Evolutionary conservation across 2,797 vertebrate species (phyloP), one percentile per base, ranked within the genome.

Genomic region (Melanotaenia pygmaea): DNA sequence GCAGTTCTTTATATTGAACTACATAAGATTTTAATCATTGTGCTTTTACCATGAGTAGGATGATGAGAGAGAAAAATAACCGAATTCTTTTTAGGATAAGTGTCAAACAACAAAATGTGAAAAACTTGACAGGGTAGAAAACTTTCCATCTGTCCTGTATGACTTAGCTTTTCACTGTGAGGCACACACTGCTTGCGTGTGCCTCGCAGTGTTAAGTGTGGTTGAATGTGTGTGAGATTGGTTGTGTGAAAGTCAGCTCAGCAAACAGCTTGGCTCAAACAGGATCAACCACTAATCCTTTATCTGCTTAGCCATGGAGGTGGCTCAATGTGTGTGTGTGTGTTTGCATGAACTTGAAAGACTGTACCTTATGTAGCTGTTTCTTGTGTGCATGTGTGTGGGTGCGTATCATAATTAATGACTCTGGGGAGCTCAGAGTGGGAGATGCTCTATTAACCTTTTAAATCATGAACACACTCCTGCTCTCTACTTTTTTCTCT

Each of bases 211-310:
- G 71, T 77, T 64, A 37, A 37, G 14, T 73, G 63, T 53, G 75
- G 72, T 51, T 66, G 30, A 59, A 34, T 72, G 70, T 77, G 77
- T 59, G 77, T 37, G 65, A 64, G 64, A 34, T 57, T 69, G 77
- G 43, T 67, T 67, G 83, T 88, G 88, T 86, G 85, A 91, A 90
- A 94, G 88, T 89, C 77, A 83, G 90, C 80, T 87, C 81, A 91
- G 72, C 87, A 89, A 87, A 86, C 86, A 88, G 88, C 87, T 77
- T 76, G 78, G 79, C 88, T 90, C 88, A 89, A 92, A 93, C 86
- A 86, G 89, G 91, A 93, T 92, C 92, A 93, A 83, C 83, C 64
- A 61, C 81, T 93, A 90, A 91, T 91, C 91, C 89, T 88, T 91
- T 92, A 93, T 93, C 91, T 93, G 80, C 82, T 89, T 86, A 85